Base-by-base conservation (phyloP, 1,140 invertebrate species). In the Drosophila sp. region DNA sequence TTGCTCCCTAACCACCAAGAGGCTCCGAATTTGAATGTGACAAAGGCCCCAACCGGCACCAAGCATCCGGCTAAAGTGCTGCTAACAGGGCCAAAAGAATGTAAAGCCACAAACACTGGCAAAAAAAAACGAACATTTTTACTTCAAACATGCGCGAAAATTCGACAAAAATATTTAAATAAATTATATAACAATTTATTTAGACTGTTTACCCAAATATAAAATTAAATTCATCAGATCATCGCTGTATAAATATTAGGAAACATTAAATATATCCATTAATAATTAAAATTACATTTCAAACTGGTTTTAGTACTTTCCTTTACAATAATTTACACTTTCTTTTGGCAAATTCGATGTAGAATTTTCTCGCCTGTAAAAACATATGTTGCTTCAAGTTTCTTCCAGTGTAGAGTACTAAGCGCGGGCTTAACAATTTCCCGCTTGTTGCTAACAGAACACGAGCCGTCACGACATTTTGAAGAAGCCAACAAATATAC, bases 391-490 rank as follows among this genome's bases (percentile, higher is more conserved):
- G 36, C 36, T 5, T 13, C 0, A n/a, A 38, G 6, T 53, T 53
- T 21, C 32, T 36, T 18, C 1, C 50, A 53, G 50, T 53, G 50
- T 18, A 36, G 4, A 11, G 14, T 13, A 1, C 25, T 40, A 36
- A 64, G 64, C 50, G 36, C 45, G 58, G 54, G 64, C 75, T 78
- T 65, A 78, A 65, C 75, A 75, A 74, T 75, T 78, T 75, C 65
- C 43, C 46, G 72, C 75, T 75, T 78, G 75, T 77, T 77, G 72
- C 75, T 70, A 74, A 70, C 75, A 56, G 51, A 34, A 64, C 57
- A 58, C 53, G 54, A 67, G 38, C 64, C 53, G 53, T 66, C 56
- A 69, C 63, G 64, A 67, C 58, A 62, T 67, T 67, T 72, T 45
- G 29, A 50, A 48, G 41, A 59, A 72, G 54, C 62, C 70, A 63